These are phyloP conservation scores for Eilema sororculum DNA, from an alignment of 2,888 invertebrate species.

Conservation along the genomic window DNA sequence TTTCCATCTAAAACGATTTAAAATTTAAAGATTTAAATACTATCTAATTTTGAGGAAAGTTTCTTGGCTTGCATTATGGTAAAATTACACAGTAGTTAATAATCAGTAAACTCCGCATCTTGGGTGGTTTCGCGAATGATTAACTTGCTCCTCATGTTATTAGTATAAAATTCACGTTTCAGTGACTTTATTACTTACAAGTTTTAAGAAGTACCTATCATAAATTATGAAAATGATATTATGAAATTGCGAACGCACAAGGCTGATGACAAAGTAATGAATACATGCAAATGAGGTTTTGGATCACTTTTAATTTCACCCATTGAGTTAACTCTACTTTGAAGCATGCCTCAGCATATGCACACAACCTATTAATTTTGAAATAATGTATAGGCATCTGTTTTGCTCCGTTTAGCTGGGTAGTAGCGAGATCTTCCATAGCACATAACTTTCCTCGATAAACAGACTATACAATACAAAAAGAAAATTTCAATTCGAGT, in stretches of 20 bases:
- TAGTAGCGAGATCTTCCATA: too few species aligned
- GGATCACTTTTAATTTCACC: neutral
- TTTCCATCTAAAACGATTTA: neutral
- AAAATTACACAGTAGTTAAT: neutral
- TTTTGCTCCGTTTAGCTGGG: too few species aligned
- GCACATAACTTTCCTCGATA: too few species aligned
- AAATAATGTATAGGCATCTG: too few species aligned
- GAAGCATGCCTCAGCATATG: too few species aligned
- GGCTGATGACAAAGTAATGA: neutral
- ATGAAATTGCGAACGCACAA: neutral
- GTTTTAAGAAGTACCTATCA: neutral
- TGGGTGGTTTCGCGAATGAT: conserved; percentile 1
- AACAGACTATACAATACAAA: too few species aligned
- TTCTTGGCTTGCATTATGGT: conserved; percentile 23
- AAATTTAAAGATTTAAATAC: neutral
- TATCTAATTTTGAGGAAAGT: neutral
- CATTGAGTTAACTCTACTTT: neutral
- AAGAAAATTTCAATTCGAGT: too few species aligned
- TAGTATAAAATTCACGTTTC: conserved; percentile 4
- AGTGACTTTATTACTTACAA: neutral
- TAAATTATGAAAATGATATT: neutral
- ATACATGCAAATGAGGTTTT: neutral
- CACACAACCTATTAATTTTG: too few species aligned
- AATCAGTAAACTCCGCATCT: neutral
- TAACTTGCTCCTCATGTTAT: neutral